These are phyloP conservation scores for Prionailurus viverrinus DNA, from an alignment of 2,113 vertebrate species.

Conservation along the genomic window DNA sequence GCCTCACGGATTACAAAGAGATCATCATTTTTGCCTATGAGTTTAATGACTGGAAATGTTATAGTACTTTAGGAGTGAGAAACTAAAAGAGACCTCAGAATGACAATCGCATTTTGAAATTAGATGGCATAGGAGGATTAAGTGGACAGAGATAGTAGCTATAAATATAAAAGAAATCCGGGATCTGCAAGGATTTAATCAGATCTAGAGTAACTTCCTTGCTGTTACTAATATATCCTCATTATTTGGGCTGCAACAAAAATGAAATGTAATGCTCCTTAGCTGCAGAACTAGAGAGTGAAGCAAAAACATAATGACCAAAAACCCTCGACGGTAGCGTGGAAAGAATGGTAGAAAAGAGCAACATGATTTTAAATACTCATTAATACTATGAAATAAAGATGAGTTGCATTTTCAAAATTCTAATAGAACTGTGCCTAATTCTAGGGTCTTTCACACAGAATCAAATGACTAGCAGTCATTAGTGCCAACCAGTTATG, in stretches of 20 bases:
- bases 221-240: conserved; percentile 28
- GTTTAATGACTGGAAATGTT: conserved; percentile 41
- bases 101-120: conserved; percentile 67
- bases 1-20: neutral
- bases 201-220: conserved; percentile 57
- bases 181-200: conserved; percentile 66
- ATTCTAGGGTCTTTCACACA: neutral
- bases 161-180: conserved; percentile 65
- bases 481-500: neutral
- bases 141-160: conserved; percentile 49
- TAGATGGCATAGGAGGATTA: conserved; percentile 57
- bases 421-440: neutral
- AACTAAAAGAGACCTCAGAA: conserved; percentile 14
- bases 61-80: conserved; percentile 14
- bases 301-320: conserved; percentile 32
- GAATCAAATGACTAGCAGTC: conserved; percentile 4
- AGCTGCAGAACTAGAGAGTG: neutral
- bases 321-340: neutral
- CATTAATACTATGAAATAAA: conserved; percentile 65
- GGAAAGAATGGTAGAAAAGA: conserved; percentile 49
- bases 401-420: conserved; percentile 29
- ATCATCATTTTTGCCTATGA: conserved; percentile 36
- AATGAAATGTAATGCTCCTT: conserved; percentile 46
- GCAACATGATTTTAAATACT: conserved; percentile 40
- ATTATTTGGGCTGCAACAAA: conserved; percentile 65